phyloP scores from a whole-genome alignment of 2,113 vertebrate genomes.

The Bos javanicus region DNA sequence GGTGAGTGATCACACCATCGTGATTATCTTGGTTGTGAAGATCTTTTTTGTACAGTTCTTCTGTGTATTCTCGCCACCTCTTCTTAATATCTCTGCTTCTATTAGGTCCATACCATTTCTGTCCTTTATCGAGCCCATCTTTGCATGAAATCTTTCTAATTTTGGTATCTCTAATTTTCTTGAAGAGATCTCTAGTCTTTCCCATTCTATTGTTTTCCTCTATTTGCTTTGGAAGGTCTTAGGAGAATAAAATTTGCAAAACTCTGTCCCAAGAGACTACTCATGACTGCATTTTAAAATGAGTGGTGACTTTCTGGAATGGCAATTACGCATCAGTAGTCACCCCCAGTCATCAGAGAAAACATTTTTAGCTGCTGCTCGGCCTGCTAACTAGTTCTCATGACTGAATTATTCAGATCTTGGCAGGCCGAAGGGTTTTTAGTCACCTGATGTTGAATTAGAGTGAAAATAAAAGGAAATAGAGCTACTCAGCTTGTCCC shows the following conservation, averaged over 20 bases:
- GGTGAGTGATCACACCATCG: no score
- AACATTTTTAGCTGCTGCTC: not conserved
- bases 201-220: no score
- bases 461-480: not conserved
- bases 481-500: not conserved
- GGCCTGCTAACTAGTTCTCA: not conserved
- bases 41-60: no score
- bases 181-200: no score
- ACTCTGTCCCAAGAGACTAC: not conserved
- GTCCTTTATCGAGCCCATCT: no score
- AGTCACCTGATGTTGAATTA: not conserved
- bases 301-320: slow-evolving; percentile 26
- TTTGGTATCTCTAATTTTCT: no score
- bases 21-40: no score
- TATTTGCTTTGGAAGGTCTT: not conserved
- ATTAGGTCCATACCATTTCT: no score
- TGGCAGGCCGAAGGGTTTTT: not conserved
- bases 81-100: no score
- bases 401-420: not conserved
- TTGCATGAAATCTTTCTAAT: no score
- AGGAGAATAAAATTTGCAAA: not conserved
- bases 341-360: not conserved
- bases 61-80: no score
- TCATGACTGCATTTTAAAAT: not conserved
- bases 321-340: not conserved